A percentile compares a stretch with the other conserved stretches of the same genome.
phyloP scores from a whole-genome alignment of 2,797 vertebrate genomes.

The Sylvia borin region DNA sequence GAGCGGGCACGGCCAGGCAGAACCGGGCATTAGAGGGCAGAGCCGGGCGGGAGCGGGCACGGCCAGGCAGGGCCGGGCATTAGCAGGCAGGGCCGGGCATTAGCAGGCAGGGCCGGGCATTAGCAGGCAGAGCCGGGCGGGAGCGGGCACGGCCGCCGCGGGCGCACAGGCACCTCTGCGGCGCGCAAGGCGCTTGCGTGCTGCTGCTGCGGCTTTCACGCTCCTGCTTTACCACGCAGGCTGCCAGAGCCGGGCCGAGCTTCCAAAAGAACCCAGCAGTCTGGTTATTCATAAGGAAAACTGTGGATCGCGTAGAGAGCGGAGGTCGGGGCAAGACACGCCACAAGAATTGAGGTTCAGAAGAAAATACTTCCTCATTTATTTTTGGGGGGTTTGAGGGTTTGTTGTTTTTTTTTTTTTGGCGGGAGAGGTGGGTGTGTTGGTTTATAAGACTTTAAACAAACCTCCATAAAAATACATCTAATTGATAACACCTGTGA shows the following conservation, averaged over 20 bases:
- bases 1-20: not conserved
- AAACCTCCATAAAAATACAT: not conserved
- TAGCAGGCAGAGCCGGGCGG: too few species aligned
- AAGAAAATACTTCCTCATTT: not conserved
- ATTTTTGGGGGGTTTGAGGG: not conserved
- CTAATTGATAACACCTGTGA: not conserved
- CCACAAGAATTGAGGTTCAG: not conserved
- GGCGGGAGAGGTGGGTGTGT: too few species aligned
- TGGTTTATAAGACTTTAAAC: not conserved
- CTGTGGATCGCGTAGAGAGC: not conserved
- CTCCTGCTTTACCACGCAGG: not conserved
- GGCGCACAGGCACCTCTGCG: not conserved
- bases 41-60: too few species aligned
- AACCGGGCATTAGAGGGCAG: too few species aligned
- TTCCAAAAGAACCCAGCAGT: not conserved
- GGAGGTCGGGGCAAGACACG: not conserved
- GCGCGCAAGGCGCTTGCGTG: not conserved
- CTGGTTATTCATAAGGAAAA: not conserved
- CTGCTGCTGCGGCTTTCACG: too few species aligned
- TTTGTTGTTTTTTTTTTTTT: not conserved
- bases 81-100: too few species aligned
- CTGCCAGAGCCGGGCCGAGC: too few species aligned
- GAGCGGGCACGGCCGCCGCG: too few species aligned
- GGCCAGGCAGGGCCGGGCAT: not conserved
- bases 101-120: too few species aligned